Evolutionary conservation across 2,888 invertebrate genomes (phyloP).

Genomic region (Synanthedon vespiformis): DNA sequence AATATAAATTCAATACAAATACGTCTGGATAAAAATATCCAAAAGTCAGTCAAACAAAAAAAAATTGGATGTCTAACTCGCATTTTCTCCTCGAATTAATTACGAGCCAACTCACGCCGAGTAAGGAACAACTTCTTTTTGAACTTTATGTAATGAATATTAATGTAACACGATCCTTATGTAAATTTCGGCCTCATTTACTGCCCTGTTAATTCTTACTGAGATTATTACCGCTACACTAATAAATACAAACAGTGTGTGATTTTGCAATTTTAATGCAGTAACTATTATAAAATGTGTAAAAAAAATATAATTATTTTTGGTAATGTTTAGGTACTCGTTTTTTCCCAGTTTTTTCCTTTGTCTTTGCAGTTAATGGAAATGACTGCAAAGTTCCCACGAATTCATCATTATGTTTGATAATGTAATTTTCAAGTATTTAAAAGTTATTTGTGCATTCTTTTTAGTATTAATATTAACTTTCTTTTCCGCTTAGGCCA

Average conservation of each 20-base stretch:
- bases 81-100: slow-evolving; percentile 4
- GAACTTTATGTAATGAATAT: slow-evolving; percentile 44
- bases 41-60: background rate
- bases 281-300: background rate
- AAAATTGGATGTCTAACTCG: background rate
- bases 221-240: slow-evolving; percentile 13
- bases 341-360: too few species aligned
- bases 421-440: too few species aligned
- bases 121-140: slow-evolving; percentile 11
- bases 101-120: background rate
- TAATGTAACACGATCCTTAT: slow-evolving; percentile 37
- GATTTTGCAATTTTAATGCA: background rate
- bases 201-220: slow-evolving; percentile 14
- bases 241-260: background rate
- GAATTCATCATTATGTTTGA: too few species aligned
- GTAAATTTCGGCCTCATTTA: slow-evolving; percentile 35
- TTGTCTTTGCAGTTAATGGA: too few species aligned
- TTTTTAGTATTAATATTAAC: too few species aligned
- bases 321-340: too few species aligned
- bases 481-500: too few species aligned
- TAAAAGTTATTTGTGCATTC: too few species aligned
- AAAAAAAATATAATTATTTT: too few species aligned
- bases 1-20: too few species aligned
- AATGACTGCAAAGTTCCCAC: too few species aligned
- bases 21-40: too few species aligned